These are phyloP conservation scores for Sakesphorus luctuosus DNA, from an alignment of 2,113 vertebrate species.

Conservation along the genomic window DNA sequence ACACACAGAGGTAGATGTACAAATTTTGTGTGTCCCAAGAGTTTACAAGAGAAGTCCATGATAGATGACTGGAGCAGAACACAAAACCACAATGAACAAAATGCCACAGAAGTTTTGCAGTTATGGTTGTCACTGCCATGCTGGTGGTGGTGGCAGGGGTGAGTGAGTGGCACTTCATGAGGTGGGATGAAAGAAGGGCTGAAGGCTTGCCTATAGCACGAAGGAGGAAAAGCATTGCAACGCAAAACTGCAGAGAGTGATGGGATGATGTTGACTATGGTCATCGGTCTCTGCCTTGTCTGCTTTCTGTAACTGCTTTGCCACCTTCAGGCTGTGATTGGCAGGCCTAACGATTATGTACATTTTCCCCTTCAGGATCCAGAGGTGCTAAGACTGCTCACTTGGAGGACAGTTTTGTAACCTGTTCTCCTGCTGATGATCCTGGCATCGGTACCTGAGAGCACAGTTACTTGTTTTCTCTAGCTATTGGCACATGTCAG, in stretches of 20 bases:
- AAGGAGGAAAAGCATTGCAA: background rate
- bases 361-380: background rate
- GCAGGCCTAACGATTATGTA: background rate
- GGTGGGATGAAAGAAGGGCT: background rate
- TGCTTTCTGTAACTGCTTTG: background rate
- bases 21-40: background rate
- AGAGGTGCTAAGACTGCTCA: background rate
- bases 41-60: background rate
- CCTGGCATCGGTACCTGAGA: background rate
- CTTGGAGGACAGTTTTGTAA: background rate
- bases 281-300: rapidly evolving
- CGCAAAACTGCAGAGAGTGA: background rate
- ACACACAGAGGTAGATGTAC: background rate
- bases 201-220: background rate
- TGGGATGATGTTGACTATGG: background rate
- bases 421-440: background rate
- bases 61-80: background rate
- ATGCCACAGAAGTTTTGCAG: background rate
- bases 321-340: background rate
- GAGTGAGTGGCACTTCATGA: background rate
- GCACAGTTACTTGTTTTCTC: background rate
- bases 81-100: background rate
- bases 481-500: background rate
- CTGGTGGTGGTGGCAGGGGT: background rate
- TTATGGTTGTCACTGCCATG: background rate